These are phyloP conservation scores for Phymorhynchus buccinoides DNA, from an alignment of 1,140 invertebrate genomes.

Conservation along the genomic window DNA sequence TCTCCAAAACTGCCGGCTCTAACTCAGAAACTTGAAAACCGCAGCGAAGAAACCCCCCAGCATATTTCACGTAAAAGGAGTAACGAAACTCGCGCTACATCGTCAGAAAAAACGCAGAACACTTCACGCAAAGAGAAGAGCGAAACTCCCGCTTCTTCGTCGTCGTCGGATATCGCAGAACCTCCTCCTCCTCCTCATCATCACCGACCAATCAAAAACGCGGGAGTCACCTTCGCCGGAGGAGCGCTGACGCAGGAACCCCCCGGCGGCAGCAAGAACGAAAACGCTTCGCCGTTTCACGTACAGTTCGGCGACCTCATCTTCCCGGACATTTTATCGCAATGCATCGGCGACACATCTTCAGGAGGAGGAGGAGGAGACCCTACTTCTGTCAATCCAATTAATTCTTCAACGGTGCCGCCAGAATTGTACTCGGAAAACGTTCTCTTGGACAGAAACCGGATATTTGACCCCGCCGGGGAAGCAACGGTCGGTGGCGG, in stretches of 20 bases:
- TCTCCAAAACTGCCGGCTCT: too few species aligned
- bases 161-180: too few species aligned
- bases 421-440: not conserved
- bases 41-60: too few species aligned
- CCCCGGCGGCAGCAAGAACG: not conserved
- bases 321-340: not conserved
- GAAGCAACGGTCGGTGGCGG: not conserved
- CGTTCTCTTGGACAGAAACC: not conserved
- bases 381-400: not conserved
- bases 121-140: too few species aligned
- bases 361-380: too few species aligned
- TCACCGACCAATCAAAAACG: not conserved
- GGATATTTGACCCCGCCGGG: not conserved
- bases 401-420: not conserved
- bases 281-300: not conserved
- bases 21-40: not conserved
- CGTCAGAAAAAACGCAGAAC: too few species aligned
- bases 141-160: too few species aligned
- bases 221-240: not conserved
- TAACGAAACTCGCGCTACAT: too few species aligned
- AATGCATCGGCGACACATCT: not conserved
- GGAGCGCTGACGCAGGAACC: not conserved
- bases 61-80: too few species aligned
- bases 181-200: too few species aligned
- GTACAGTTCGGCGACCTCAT: conserved; percentile 24